These are phyloP conservation scores for Nebria ingens DNA, from an alignment of 1,140 invertebrate genomes.

Conservation along the genomic window DNA sequence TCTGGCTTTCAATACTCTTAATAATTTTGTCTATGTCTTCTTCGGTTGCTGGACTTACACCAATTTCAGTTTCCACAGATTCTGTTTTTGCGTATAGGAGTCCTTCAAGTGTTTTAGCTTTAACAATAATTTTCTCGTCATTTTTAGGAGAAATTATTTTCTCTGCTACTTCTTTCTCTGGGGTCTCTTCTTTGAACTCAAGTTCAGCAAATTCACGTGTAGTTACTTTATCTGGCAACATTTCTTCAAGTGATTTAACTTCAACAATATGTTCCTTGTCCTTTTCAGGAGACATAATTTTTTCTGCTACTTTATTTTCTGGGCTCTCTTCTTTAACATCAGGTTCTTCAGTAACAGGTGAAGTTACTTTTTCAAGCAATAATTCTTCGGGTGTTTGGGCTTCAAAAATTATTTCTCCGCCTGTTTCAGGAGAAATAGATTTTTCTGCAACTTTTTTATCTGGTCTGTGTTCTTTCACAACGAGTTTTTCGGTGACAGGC, in stretches of 20 bases:
- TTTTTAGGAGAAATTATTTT: neutral
- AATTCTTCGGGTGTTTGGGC: too few relatives aligned
- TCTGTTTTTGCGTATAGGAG: neutral
- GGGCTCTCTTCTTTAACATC: slow-evolving; percentile 12
- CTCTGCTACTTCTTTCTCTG: neutral
- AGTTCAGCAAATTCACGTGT: neutral
- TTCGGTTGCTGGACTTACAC: neutral
- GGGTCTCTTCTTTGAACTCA: neutral
- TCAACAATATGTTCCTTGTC: slow-evolving; percentile 10
- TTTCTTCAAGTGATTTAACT: slow-evolving; percentile 10
- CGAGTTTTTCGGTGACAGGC: too few relatives aligned
- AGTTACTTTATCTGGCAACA: slow-evolving; percentile 12
- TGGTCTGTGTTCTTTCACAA: too few relatives aligned
- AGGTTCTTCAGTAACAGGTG: too few relatives aligned
- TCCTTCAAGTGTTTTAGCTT: neutral
- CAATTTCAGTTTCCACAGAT: neutral
- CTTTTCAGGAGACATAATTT: neutral
- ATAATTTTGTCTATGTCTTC: slow-evolving; percentile 5
- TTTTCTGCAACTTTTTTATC: too few relatives aligned
- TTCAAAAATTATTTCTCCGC: too few relatives aligned
- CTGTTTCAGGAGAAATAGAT: slow-evolving; percentile 11
- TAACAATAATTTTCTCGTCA: neutral
- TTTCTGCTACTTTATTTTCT: slow-evolving; percentile 11
- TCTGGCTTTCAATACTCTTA: neutral
- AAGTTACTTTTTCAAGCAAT: too few relatives aligned